A percentile compares a stretch with the other conserved stretches of the same genome.
Evolutionary conservation across 2,113 vertebrate species (phyloP).

Genomic region (Anhinga anhinga): DNA sequence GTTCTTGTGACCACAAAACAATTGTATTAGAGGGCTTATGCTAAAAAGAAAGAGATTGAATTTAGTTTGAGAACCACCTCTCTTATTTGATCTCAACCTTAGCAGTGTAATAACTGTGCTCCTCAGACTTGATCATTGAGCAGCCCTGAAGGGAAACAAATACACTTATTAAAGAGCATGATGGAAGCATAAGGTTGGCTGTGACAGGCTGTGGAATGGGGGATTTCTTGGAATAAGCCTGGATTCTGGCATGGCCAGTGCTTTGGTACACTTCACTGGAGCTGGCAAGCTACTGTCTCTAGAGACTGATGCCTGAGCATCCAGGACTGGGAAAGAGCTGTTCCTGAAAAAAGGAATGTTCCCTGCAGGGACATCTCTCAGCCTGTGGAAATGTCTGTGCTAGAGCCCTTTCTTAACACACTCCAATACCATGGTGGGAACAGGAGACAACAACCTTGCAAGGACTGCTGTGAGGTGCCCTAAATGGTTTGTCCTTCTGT

Average conservation of each 20-base stretch:
- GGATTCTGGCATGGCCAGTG: background rate
- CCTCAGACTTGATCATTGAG: background rate
- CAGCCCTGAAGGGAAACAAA: background rate
- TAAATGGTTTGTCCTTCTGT: background rate
- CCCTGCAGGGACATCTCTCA: background rate
- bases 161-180: background rate
- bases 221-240: background rate
- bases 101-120: background rate
- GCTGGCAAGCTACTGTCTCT: background rate
- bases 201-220: background rate
- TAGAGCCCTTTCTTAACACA: background rate
- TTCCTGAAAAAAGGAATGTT: background rate
- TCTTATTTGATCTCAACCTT: background rate
- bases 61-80: background rate
- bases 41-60: background rate
- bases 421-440: background rate
- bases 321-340: background rate
- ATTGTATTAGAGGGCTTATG: background rate
- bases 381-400: background rate
- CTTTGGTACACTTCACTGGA: background rate
- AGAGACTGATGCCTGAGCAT: background rate
- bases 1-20: background rate
- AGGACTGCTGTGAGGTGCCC: background rate
- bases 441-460: background rate
- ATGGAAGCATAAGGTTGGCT: background rate